A percentile compares a stretch with the other conserved stretches of the same genome.
phyloP scores from a whole-genome alignment of 2,797 vertebrate species.

The Chrysocyon brachyurus region DNA sequence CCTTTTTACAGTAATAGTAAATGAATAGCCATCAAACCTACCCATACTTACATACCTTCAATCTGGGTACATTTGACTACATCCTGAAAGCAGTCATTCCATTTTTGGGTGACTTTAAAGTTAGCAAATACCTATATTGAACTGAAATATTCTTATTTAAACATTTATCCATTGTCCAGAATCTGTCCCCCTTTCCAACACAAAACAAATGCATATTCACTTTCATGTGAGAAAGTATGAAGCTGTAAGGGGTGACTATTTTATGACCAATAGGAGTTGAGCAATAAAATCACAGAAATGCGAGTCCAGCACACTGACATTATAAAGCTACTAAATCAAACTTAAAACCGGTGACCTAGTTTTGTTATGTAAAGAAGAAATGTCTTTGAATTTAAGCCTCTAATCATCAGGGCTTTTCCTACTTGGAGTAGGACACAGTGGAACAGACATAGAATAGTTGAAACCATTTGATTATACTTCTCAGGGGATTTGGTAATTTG shows the following conservation, averaged over 20 bases:
- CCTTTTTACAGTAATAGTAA: not conserved
- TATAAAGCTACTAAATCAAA: not conserved
- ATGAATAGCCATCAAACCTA: not conserved
- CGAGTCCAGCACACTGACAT: not conserved
- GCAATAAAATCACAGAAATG: not conserved
- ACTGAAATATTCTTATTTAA: not conserved
- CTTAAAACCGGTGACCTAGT: not conserved
- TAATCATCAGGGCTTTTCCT: not conserved
- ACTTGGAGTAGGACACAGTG: not conserved
- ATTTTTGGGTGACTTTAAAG: not conserved
- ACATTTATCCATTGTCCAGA: not conserved
- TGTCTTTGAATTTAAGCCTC: not conserved
- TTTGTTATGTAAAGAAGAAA: not conserved
- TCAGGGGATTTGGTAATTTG: not conserved
- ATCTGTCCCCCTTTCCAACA: not conserved
- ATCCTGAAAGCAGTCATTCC: not conserved
- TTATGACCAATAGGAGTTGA: not conserved
- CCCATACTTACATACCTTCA: not conserved
- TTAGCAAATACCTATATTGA: not conserved
- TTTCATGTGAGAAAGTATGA: not conserved
- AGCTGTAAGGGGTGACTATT: not conserved
- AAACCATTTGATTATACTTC: not conserved
- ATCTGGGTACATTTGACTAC: too few species aligned
- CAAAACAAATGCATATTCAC: not conserved
- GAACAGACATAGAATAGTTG: not conserved